phyloP scores from a whole-genome alignment of 2,888 invertebrate species.

The Synergus itoensis region DNA sequence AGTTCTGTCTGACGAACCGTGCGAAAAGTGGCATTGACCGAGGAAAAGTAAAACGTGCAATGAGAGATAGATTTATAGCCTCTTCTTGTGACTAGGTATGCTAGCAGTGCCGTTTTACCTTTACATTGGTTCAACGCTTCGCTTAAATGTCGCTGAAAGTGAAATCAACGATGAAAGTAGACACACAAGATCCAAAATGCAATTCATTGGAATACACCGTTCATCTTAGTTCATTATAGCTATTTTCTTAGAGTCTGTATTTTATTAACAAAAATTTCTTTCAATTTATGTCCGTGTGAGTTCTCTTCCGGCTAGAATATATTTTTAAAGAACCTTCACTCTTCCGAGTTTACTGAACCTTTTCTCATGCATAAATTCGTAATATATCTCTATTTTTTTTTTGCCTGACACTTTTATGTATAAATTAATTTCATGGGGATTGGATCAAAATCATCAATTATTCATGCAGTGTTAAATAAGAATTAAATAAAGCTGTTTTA shows the following conservation, averaged over 20 bases:
- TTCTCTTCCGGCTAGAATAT: not conserved
- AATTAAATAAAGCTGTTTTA: not conserved
- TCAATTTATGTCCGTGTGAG: too few species aligned
- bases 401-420: not conserved
- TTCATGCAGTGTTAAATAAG: not conserved
- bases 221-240: not conserved
- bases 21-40: slow-evolving; percentile 67
- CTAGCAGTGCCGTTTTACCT: slow-evolving; percentile 4
- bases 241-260: not conserved
- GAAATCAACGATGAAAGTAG: slow-evolving; percentile 70
- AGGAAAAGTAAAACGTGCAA: slow-evolving; percentile 61
- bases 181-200: slow-evolving; percentile 47
- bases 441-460: not conserved
- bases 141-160: slow-evolving; percentile 65
- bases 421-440: not conserved
- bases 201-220: not conserved
- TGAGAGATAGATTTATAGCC: slow-evolving; percentile 56
- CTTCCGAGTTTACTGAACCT: not conserved
- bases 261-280: not conserved
- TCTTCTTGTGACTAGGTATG: slow-evolving; percentile 3
- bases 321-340: not conserved
- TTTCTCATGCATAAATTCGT: not conserved
- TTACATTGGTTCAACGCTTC: not conserved
- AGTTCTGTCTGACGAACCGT: slow-evolving; percentile 34
- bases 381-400: not conserved